Evolutionary conservation across 2,797 vertebrate genomes (phyloP).

Genomic region (Danio albolineatus): DNA sequence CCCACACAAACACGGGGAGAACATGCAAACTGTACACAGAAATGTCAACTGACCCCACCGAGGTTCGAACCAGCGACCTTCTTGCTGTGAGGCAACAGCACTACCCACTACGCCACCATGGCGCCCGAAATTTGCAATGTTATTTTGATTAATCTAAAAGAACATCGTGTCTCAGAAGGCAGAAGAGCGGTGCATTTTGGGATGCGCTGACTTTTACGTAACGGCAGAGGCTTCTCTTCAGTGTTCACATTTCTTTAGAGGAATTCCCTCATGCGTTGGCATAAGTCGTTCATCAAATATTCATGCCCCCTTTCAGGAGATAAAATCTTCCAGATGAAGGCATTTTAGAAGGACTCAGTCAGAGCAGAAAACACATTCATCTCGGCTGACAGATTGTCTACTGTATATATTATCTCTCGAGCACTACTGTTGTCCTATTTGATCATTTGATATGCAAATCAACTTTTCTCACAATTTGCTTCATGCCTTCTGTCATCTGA

Average conservation of each 20-base stretch:
- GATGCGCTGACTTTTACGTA: neutral
- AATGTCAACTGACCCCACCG: too few relatives aligned
- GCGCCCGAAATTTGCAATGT: neutral
- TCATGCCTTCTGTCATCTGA: too few relatives aligned
- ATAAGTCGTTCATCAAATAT: conserved; percentile 67
- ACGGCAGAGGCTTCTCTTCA: neutral
- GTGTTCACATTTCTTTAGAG: conserved; percentile 3
- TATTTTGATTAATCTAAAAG: neutral
- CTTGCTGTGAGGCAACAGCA: too few relatives aligned
- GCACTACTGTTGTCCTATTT: neutral
- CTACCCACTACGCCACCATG: too few relatives aligned
- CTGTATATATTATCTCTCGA: neutral
- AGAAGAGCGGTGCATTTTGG: neutral
- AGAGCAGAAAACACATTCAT: conserved; percentile 30
- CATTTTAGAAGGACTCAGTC: conserved; percentile 35
- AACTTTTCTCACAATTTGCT: too few relatives aligned
- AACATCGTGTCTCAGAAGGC: neutral
- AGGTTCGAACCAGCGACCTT: too few relatives aligned
- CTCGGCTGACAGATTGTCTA: conserved; percentile 8
- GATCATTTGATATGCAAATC: too few relatives aligned
- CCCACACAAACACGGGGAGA: too few relatives aligned
- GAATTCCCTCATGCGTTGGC: conserved; percentile 60
- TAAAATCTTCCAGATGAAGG: conserved; percentile 59
- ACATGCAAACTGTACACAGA: too few relatives aligned
- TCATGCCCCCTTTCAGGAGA: conserved; percentile 59